These are phyloP conservation scores for Elanoides forficatus DNA, from an alignment of 2,113 vertebrate species.

Conservation along the genomic window DNA sequence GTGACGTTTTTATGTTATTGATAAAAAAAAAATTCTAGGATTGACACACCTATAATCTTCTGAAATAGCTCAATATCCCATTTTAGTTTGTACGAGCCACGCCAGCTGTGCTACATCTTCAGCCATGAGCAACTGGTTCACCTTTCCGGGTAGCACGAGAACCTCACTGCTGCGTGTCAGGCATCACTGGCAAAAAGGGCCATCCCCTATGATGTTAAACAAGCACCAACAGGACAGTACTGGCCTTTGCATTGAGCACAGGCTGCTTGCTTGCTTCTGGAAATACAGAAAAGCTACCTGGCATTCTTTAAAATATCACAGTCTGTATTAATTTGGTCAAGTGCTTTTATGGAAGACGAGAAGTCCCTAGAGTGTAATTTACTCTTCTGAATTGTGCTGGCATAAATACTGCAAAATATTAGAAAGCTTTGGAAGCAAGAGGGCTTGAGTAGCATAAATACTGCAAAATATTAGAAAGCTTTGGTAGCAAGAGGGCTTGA, in stretches of 20 bases:
- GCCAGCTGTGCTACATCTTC: not conserved
- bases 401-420: not conserved
- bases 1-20: not conserved
- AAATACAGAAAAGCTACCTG: not conserved
- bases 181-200: not conserved
- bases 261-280: not conserved
- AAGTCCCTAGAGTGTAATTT: not conserved
- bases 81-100: not conserved
- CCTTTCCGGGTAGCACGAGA: not conserved
- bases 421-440: not conserved
- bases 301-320: not conserved
- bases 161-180: not conserved
- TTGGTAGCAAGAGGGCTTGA: not conserved
- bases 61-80: not conserved
- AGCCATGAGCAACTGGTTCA: not conserved
- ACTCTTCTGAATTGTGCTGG: not conserved
- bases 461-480: not conserved
- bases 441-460: not conserved
- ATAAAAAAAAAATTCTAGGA: not conserved
- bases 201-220: rapidly evolving
- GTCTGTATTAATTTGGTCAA: not conserved
- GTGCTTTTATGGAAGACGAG: not conserved
- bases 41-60: not conserved
- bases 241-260: not conserved
- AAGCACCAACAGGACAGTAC: not conserved